A percentile compares a stretch with the other conserved stretches of the same genome.
phyloP scores from a whole-genome alignment of 2,888 invertebrate species.

The Sphaeridia pumilis region DNA sequence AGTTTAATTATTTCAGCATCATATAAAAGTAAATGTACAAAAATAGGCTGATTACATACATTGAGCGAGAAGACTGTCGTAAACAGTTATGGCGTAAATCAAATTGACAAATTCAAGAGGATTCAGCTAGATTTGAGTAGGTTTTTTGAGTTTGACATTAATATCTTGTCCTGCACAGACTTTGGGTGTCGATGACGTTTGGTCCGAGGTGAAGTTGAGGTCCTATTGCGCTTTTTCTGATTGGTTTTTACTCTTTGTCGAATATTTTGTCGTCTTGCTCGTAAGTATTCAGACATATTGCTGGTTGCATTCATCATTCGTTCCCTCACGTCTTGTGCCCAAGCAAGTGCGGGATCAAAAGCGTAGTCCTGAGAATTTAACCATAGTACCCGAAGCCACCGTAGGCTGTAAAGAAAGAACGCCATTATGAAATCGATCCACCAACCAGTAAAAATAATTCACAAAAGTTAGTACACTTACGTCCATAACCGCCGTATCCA shows the following conservation, averaged over 20 bases:
- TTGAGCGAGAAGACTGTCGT: no score
- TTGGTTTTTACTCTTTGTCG: neutral
- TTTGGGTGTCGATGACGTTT: neutral
- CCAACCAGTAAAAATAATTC: neutral
- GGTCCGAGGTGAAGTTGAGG: neutral
- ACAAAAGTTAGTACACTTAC: neutral
- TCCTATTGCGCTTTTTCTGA: neutral
- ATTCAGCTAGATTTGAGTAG: no score
- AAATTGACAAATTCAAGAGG: no score
- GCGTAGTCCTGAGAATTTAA: neutral
- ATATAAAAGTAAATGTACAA: neutral
- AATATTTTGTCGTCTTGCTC: neutral
- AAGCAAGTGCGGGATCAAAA: neutral
- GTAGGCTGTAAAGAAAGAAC: neutral
- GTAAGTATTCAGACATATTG: neutral
- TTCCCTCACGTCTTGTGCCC: neutral
- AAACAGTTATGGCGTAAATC: no score
- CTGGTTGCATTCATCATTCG: neutral
- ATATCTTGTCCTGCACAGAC: neutral
- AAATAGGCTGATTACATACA: neutral
- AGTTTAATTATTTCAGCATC: neutral
- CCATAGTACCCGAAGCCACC: slow-evolving; percentile 1
- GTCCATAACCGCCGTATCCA: slow-evolving; percentile 1
- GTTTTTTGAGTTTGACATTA: neutral
- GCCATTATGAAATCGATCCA: neutral